phyloP scores from a whole-genome alignment of 2,113 vertebrate species.

The Heterochromis multidens region DNA sequence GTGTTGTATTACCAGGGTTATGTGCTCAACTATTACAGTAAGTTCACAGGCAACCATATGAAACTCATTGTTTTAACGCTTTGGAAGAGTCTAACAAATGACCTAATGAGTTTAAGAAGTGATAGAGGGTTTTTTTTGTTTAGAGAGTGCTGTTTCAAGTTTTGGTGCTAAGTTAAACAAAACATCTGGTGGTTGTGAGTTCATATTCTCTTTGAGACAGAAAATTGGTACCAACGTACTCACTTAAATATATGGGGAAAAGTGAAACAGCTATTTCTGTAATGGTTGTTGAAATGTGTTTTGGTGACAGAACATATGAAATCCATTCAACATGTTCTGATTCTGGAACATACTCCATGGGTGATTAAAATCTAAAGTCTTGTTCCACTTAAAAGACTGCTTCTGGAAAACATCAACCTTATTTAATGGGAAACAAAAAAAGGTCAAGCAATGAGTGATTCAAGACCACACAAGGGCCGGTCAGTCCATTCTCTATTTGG shows the following conservation, averaged over 20 bases:
- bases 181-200: not conserved
- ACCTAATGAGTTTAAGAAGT: not conserved
- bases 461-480: not conserved
- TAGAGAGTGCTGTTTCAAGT: not conserved
- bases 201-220: not conserved
- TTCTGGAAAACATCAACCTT: slow-evolving; percentile 1
- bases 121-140: not conserved
- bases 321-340: not conserved
- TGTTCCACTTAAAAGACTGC: not conserved
- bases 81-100: not conserved
- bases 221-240: not conserved
- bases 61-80: not conserved
- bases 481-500: not conserved
- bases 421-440: slow-evolving; percentile 24
- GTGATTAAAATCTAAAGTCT: not conserved
- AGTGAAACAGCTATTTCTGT: not conserved
- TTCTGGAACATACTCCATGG: not conserved
- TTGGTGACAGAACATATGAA: not conserved
- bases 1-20: not conserved
- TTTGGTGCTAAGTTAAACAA: accelerated
- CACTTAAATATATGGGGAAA: not conserved
- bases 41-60: too few species aligned
- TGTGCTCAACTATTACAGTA: not conserved
- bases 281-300: not conserved
- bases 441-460: slow-evolving; percentile 6